These are phyloP conservation scores for Neodiprion lecontei DNA, from an alignment of 1,140 invertebrate species.

Conservation along the genomic window DNA sequence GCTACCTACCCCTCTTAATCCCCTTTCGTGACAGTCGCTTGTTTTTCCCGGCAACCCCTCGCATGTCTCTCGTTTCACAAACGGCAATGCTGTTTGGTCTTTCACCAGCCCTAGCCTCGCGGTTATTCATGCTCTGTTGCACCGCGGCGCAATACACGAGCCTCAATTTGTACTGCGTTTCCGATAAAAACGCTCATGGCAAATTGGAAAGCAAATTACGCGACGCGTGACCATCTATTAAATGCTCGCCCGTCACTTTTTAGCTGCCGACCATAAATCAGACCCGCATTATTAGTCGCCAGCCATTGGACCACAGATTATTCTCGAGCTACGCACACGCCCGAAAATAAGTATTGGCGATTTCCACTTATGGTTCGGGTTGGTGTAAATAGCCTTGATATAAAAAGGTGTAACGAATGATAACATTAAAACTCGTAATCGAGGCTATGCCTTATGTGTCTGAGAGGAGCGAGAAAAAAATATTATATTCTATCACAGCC, in stretches of 20 bases:
- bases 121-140: not conserved
- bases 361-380: too few relatives aligned
- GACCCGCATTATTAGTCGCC: too few relatives aligned
- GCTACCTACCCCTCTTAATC: conserved; percentile 23
- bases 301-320: too few relatives aligned
- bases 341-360: too few relatives aligned
- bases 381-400: not conserved
- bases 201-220: not conserved
- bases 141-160: not conserved
- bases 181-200: not conserved
- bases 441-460: not conserved
- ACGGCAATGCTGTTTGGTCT: conserved; percentile 27
- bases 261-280: not conserved
- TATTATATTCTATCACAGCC: not conserved
- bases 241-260: not conserved
- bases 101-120: conserved; percentile 15
- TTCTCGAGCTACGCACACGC: too few relatives aligned
- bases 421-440: not conserved
- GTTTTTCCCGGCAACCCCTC: conserved; percentile 29
- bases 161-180: too few relatives aligned
- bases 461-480: not conserved
- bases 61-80: conserved; percentile 15
- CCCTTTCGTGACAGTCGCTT: conserved; percentile 25
- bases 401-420: not conserved
- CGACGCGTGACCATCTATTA: not conserved